Evolutionary conservation across 1,140 invertebrate genomes (phyloP), one percentile per base, ranked within the genome.

Genomic region (Papilio xuthus): DNA sequence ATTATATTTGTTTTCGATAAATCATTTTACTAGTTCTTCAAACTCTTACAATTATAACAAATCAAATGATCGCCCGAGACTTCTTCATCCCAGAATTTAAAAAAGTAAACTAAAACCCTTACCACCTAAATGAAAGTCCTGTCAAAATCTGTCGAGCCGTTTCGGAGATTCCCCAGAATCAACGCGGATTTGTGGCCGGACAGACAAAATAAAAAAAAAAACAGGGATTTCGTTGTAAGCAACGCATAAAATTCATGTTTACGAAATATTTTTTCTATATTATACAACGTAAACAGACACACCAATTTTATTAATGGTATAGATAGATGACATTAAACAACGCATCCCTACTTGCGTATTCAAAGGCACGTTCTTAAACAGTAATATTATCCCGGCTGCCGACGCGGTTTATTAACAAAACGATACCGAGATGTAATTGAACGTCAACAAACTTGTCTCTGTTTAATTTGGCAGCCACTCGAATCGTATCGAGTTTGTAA

Each of bases 401-500:
- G 41, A 73, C 42, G 71, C 71, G 23, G 71, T 42, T 73, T 73
- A 71, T 71, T 71, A 73, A 47, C 71, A 73, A 42, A 26, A 26
- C 42, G 20, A 73, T 47, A 73, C 23, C 41, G 23, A 73, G 20
- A 73, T 73, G 15, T 69, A 73, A 73, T 73, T 73, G 42, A 73
- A 73, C 37, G 71, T 50, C 71, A 73, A 73, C 71, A 73, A 23
- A 73, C 60, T 67, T 67, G 60, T 67, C 26, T 67, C 60, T 67
- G 60, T 67, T 67, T 67, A 67, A 67, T 67, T 67, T 67, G 60
- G 23, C 60, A 67, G 60, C 60, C 60, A 67, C 60, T 67, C 26
- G 60, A 67, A 28, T 67, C 23, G 26, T 67, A 67, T 67, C 60
- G 60, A 28, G 26, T 67, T 26, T 67, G 60, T 18, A 67, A 67